These are phyloP conservation scores for Ascidia mentula DNA, from an alignment of 23 tunicate genomes.

Conservation along the genomic window DNA sequence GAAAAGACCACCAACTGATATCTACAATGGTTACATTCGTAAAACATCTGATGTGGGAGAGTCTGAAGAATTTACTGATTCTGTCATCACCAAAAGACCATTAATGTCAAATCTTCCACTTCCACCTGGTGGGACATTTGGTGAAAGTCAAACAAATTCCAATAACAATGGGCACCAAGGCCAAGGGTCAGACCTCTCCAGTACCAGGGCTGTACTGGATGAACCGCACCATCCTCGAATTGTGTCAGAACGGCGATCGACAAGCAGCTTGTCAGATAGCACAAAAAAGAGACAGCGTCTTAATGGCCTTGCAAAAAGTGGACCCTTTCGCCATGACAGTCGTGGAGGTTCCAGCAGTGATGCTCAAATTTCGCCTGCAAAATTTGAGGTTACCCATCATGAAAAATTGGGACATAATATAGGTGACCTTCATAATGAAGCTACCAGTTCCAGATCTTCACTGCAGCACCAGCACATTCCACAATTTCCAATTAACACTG, in stretches of 20 bases:
- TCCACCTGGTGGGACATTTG: neutral
- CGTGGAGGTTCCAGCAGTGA: neutral
- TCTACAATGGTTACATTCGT: neutral
- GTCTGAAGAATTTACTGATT: neutral
- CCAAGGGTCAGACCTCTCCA: neutral
- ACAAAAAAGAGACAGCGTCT: neutral
- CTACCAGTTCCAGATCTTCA: neutral
- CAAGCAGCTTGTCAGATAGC: neutral
- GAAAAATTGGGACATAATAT: neutral
- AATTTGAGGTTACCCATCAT: neutral
- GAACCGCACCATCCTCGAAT: neutral
- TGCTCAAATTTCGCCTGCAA: neutral
- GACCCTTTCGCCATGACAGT: neutral
- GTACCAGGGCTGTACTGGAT: neutral
- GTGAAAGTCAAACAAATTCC: neutral
- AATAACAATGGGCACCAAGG: neutral
- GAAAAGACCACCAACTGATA: neutral
- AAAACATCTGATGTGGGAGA: neutral
- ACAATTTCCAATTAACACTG: neutral
- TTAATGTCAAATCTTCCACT: neutral
- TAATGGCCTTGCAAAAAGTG: conserved; percentile 1
- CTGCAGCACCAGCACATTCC: neutral
- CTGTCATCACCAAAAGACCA: neutral
- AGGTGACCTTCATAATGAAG: neutral
- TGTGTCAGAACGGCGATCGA: neutral